phyloP scores from a whole-genome alignment of 2,888 invertebrate genomes.

The Lapara coniferarum region DNA sequence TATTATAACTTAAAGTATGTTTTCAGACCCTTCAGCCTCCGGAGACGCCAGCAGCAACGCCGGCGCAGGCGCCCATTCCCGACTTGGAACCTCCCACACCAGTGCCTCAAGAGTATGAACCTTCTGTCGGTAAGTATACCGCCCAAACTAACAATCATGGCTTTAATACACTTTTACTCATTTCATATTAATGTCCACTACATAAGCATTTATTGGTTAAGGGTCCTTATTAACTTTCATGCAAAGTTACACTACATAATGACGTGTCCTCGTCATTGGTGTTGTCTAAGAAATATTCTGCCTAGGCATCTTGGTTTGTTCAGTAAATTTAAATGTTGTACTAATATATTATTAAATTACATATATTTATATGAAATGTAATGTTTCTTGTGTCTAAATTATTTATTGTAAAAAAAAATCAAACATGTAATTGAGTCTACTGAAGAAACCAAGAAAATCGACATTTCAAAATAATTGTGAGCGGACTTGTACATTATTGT shows the following conservation, averaged over 20 bases:
- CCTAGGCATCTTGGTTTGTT: neutral
- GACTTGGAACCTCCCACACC: constrained; percentile 79
- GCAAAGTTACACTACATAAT: neutral
- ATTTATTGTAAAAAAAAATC: no score
- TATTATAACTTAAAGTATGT: neutral
- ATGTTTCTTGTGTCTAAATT: no score
- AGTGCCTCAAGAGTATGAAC: constrained; percentile 78
- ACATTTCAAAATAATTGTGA: no score
- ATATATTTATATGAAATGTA: no score
- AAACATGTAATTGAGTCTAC: no score
- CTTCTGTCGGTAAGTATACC: constrained; percentile 71
- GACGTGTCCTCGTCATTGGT: neutral
- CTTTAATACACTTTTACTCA: constrained; percentile 9
- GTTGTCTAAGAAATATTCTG: neutral
- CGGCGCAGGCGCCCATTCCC: constrained; percentile 39
- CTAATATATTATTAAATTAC: neutral
- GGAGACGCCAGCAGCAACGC: constrained; percentile 67
- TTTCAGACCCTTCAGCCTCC: constrained; percentile 58
- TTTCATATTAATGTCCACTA: neutral
- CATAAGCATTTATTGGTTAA: constrained; percentile 1
- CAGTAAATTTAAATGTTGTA: neutral
- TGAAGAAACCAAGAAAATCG: no score
- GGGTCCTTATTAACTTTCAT: constrained; percentile 15
- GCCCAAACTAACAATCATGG: neutral
- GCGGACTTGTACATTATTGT: no score